A percentile compares a stretch with the other conserved stretches of the same genome.
phyloP scores from a whole-genome alignment of 2,888 invertebrate species.

The Teleiodes luculella region DNA sequence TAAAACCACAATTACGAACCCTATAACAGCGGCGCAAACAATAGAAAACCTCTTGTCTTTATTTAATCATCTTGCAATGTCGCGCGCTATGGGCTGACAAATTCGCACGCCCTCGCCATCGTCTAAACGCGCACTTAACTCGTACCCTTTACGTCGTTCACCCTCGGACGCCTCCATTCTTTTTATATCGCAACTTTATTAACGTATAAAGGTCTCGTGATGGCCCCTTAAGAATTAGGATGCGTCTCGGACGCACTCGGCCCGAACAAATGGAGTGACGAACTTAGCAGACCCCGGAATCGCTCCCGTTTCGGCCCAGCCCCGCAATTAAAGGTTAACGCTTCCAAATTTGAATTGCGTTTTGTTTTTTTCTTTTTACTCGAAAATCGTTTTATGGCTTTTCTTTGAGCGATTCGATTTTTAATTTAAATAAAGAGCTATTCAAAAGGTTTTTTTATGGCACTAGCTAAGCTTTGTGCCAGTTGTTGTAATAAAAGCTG shows the following conservation, averaged over 20 bases:
- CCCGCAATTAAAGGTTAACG: conserved; percentile 70
- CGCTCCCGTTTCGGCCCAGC: conserved; percentile 41
- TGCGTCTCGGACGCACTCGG: conserved; percentile 68
- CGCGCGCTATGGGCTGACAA: conserved; percentile 68
- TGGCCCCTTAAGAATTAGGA: conserved; percentile 78
- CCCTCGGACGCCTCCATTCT: conserved; percentile 76
- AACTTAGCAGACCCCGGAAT: conserved; percentile 44
- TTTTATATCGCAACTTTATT: conserved; percentile 79
- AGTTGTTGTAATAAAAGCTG: conserved; percentile 13
- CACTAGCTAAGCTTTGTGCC: no score
- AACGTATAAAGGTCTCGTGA: conserved; percentile 78
- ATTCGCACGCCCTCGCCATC: conserved; percentile 76
- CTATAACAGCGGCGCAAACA: conserved; percentile 31
- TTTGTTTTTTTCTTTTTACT: conserved; percentile 11
- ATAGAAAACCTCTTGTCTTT: conserved; percentile 61
- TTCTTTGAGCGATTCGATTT: not conserved
- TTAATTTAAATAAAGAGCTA: not conserved
- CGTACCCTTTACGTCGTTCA: conserved; percentile 72
- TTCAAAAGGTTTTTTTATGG: no score
- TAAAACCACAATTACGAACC: conserved; percentile 13
- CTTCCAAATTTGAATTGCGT: conserved; percentile 62
- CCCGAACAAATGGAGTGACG: conserved; percentile 73
- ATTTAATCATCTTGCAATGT: conserved; percentile 71
- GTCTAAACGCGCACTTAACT: conserved; percentile 76
- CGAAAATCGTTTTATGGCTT: conserved; percentile 6